Conservation (phyloP, 2,888 invertebrate species). For the Ectemnius lituratus region DNA sequence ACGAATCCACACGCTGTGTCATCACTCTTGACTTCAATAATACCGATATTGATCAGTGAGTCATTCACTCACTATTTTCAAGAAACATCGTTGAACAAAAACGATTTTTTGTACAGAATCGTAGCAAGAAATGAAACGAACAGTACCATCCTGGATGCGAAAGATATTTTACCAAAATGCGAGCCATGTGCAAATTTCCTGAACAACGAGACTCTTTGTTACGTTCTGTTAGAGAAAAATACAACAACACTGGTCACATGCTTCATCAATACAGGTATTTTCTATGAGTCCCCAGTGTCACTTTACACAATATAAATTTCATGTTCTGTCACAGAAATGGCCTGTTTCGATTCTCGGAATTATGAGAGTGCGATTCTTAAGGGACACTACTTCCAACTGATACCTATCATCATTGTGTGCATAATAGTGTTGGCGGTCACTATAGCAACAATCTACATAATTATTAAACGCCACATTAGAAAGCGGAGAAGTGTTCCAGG, state of each 20-base stretch:
- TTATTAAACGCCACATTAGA: too few species aligned
- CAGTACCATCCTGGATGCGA: slow-evolving; percentile 4
- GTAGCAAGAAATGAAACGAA: slow-evolving; percentile 29
- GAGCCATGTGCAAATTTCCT: slow-evolving; percentile 9
- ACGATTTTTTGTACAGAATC: slow-evolving; percentile 18
- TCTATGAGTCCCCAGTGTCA: too few species aligned
- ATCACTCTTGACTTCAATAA: neutral
- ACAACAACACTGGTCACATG: slow-evolving; percentile 19
- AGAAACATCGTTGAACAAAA: too few species aligned
- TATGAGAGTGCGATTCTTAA: too few species aligned
- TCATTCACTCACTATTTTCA: neutral
- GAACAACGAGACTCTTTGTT: slow-evolving; percentile 31
- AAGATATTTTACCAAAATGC: slow-evolving; percentile 18
- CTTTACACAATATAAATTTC: too few species aligned
- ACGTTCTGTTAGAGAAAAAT: slow-evolving; percentile 8
- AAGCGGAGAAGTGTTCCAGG: too few species aligned
- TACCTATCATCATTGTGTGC: too few species aligned
- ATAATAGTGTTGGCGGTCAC: too few species aligned
- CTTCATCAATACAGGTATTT: slow-evolving; percentile 43
- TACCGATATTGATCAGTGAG: slow-evolving; percentile 9
- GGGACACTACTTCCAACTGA: too few species aligned
- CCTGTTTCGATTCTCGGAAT: too few species aligned
- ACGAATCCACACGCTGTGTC: slow-evolving; percentile 50
- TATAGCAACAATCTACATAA: too few species aligned
- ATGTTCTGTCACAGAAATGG: too few species aligned